Base-by-base conservation (phyloP, 2,113 vertebrate genomes). In the Scortum barcoo region DNA sequence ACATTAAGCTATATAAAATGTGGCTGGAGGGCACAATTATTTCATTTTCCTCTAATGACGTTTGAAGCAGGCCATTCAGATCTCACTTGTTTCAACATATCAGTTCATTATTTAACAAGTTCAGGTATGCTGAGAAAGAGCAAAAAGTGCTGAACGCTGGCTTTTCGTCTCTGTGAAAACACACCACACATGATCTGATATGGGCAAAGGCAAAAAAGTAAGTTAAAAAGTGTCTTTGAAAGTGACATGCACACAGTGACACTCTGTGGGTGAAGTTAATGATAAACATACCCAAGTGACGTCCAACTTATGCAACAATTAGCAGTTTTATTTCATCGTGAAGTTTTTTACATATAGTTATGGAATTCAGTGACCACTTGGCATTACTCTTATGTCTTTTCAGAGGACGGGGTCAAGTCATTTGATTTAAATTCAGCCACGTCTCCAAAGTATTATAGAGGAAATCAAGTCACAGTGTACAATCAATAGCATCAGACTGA, bases 51-150 rank as follows among this genome's bases (percentile, higher is more conserved):
- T 67, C 4, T 28, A 20, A 44, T 20, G 53, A 36, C 4, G 0
- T 40, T 17, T 65, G 44, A 53, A 60, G 24, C 16, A n/a, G 50
- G 26, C 9, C 0, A 6, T 40, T 46, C 12, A 33, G 5, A 0
- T 28, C 53, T 53, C 14, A 24, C 46, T 69, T 72, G 76, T 60
- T 66, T 42, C 11, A 54, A 63, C 69, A 66, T 20, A 63, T 80
- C n/a, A 7, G 7, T 22, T 51, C 5, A 9, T 28, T 61, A 5
- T 84, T 12, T 8, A 24, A 36, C 5, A 28, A 16, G 46, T 72
- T 36, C 1, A 13, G n/a, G 17, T 12, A 20, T 14, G 7, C 33
- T 7, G 26, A 12, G 12, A 56, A 50, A 58, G 28, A 40, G n/a
- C 10, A 28, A 9, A 7, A 14, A 30, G 14, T 3, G 33, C 5